Conservation (phyloP, 2,113 vertebrate species). For the Spea multiplicata region DNA sequence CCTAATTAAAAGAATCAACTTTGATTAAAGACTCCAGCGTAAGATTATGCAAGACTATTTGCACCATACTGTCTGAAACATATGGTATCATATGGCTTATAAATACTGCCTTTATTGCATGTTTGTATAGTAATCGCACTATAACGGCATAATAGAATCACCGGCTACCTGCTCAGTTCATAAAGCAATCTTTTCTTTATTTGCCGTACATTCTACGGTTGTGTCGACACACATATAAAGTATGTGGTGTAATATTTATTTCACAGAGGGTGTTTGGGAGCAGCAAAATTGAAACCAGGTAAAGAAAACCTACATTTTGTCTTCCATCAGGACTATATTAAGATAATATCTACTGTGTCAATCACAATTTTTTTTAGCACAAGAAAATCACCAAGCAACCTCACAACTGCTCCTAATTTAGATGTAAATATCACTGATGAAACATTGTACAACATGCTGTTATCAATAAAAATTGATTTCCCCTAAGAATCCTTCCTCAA, state of each 20-base stretch:
- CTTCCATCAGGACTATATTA: constrained; percentile 77
- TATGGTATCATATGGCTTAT: too few species aligned
- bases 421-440: constrained; percentile 82
- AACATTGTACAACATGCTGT: constrained; percentile 83
- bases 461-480: constrained; percentile 82
- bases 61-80: too few species aligned
- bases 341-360: constrained; percentile 80
- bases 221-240: constrained; percentile 61
- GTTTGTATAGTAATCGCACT: background rate
- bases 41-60: too few species aligned
- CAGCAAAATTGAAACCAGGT: constrained; percentile 78
- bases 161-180: constrained; percentile 31
- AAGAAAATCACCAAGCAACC: constrained; percentile 78
- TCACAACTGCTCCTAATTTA: constrained; percentile 84
- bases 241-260: constrained; percentile 78
- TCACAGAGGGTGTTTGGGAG: constrained; percentile 76
- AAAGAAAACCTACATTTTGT: constrained; percentile 71
- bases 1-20: too few species aligned
- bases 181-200: too few species aligned
- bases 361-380: constrained; percentile 82
- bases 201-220: too few species aligned
- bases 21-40: too few species aligned
- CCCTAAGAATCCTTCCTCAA: constrained; percentile 69
- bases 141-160: background rate
- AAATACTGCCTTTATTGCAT: too few species aligned